Evolutionary conservation across 1,140 invertebrate genomes (phyloP).

Genomic region (Drosophila setifemur): DNA sequence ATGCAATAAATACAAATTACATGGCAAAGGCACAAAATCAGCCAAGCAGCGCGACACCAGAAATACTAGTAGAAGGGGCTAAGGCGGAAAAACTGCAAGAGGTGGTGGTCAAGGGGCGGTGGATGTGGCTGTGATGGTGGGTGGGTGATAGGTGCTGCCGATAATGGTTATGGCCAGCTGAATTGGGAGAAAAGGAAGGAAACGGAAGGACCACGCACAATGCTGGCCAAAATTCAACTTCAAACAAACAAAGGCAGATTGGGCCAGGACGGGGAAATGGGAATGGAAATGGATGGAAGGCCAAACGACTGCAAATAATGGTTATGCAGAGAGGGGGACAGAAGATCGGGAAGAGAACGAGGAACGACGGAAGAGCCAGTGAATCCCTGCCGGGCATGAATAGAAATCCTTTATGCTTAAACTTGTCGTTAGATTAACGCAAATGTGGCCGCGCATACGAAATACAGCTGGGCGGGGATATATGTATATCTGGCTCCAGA

Average conservation of each 20-base stretch:
- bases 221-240: constrained; percentile 23
- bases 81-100: constrained; percentile 21
- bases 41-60: constrained; percentile 38
- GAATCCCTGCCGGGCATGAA: constrained; percentile 53
- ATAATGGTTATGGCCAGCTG: constrained; percentile 70
- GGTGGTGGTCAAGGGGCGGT: not conserved
- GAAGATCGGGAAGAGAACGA: not conserved
- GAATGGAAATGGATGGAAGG: constrained; percentile 26
- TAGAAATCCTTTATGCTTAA: constrained; percentile 76
- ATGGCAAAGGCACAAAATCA: constrained; percentile 68
- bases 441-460: constrained; percentile 76
- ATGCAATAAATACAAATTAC: constrained; percentile 81
- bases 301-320: constrained; percentile 79
- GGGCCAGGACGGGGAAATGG: constrained; percentile 24
- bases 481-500: constrained; percentile 21
- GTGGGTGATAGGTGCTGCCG: constrained; percentile 68
- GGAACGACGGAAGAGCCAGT: not conserved
- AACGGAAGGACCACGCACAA: constrained; percentile 31
- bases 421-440: constrained; percentile 78
- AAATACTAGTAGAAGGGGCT: not conserved
- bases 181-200: constrained; percentile 29
- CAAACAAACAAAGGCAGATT: constrained; percentile 47
- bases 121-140: not conserved
- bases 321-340: constrained; percentile 14
- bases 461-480: constrained; percentile 36